These are phyloP conservation scores for Platichthys stellatus DNA, from an alignment of 2,113 vertebrate genomes.

Conservation along the genomic window DNA sequence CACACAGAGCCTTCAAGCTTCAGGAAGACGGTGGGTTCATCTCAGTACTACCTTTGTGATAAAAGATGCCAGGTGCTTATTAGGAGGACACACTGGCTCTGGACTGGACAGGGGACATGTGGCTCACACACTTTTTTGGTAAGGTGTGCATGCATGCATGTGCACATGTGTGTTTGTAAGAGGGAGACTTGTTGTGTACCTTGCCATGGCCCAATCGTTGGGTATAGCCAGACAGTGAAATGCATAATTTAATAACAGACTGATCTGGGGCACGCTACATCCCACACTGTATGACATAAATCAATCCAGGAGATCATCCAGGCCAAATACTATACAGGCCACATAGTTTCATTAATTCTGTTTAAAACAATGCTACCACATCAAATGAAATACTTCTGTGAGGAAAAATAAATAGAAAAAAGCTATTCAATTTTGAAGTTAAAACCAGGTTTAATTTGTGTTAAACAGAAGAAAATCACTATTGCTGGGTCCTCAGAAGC, in stretches of 20 bases:
- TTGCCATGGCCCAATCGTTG: not conserved
- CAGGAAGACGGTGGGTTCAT: not conserved
- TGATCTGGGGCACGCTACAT: slow-evolving; percentile 16
- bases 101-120: too few relatives aligned
- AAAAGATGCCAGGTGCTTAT: too few relatives aligned
- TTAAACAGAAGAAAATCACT: not conserved
- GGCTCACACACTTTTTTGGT: too few relatives aligned
- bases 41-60: not conserved
- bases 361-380: not conserved
- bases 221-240: slow-evolving; percentile 42
- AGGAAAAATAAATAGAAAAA: not conserved
- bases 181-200: not conserved
- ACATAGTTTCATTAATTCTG: not conserved
- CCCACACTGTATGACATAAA: slow-evolving; percentile 11
- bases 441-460: not conserved
- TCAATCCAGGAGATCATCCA: not conserved
- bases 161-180: not conserved
- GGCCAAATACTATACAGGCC: not conserved
- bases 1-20: too few relatives aligned
- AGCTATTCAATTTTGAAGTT: not conserved
- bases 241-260: slow-evolving; percentile 39
- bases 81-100: too few relatives aligned
- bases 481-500: not conserved
- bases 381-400: too few relatives aligned
- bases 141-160: not conserved